Percentiles rank a stretch among this genome's conserved stretches.
Evolutionary conservation across 2,888 invertebrate genomes (phyloP).

Genomic region (Syrista parreyssii): DNA sequence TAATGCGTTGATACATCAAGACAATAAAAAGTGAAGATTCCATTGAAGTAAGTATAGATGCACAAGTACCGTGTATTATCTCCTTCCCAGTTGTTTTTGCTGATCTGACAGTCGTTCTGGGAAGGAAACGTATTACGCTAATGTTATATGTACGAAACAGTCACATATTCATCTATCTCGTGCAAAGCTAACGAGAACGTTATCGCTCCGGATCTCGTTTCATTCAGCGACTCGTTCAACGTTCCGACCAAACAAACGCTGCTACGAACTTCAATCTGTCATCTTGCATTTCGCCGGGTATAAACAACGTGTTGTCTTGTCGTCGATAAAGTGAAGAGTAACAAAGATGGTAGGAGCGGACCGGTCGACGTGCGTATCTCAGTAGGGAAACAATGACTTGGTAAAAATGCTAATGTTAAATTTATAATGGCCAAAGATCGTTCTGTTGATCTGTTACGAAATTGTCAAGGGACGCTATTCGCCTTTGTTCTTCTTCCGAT

Average conservation of each 20-base stretch:
- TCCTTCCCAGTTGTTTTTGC: neutral
- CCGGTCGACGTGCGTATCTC: neutral
- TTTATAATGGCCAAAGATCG: no score
- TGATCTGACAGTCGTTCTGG: neutral
- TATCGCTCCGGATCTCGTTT: neutral
- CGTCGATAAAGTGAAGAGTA: neutral
- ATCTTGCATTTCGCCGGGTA: neutral
- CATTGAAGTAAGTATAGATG: neutral
- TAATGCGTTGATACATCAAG: neutral
- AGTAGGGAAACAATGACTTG: neutral
- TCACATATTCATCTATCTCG: neutral
- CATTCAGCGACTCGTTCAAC: neutral
- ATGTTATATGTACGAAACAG: neutral
- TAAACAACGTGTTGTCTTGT: neutral
- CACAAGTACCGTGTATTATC: neutral
- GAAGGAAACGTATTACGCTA: neutral
- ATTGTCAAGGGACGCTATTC: no score
- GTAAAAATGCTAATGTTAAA: no score
- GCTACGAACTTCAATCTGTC: neutral
- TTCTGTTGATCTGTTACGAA: no score
- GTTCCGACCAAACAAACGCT: neutral
- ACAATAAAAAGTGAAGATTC: neutral
- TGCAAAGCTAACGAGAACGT: neutral
- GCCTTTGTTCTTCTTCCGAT: no score
- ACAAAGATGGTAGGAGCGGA: no score